phyloP scores from a whole-genome alignment of 1,140 invertebrate species.

The Orchesella cincta region DNA sequence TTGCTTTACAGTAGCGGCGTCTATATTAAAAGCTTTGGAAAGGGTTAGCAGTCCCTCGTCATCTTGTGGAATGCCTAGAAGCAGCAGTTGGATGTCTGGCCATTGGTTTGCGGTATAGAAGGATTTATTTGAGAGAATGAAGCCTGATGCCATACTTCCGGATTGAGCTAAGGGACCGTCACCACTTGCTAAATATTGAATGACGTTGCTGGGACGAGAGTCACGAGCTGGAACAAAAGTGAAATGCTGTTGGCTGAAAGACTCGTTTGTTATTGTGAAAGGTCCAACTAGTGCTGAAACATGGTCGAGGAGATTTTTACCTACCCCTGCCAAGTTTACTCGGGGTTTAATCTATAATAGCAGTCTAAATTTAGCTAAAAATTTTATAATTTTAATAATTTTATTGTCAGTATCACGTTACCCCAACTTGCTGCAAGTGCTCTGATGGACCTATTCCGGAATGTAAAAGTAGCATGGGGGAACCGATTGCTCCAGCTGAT shows the following conservation, averaged over 20 bases:
- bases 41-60: conserved; percentile 28
- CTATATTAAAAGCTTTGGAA: conserved; percentile 34
- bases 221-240: conserved; percentile 43
- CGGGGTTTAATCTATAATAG: conserved; percentile 34
- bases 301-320: conserved; percentile 70
- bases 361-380: too few relatives aligned
- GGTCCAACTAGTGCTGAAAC: conserved; percentile 3
- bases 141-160: conserved; percentile 41
- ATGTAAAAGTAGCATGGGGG: conserved; percentile 56
- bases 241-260: conserved; percentile 6
- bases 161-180: conserved; percentile 39
- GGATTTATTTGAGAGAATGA: conserved; percentile 31
- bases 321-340: conserved; percentile 70
- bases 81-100: conserved; percentile 47
- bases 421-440: conserved; percentile 58
- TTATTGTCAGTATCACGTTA: too few relatives aligned
- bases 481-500: conserved; percentile 51
- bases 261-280: conserved; percentile 26
- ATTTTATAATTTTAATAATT: too few relatives aligned
- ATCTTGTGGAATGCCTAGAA: conserved; percentile 35
- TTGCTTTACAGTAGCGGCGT: conserved; percentile 32
- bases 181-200: conserved; percentile 34
- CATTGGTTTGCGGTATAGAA: conserved; percentile 6
- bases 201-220: conserved; percentile 13
- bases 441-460: conserved; percentile 62